Evolutionary conservation across 2,797 vertebrate species (phyloP).

Genomic region (Chaetophractus vellerosus): DNA sequence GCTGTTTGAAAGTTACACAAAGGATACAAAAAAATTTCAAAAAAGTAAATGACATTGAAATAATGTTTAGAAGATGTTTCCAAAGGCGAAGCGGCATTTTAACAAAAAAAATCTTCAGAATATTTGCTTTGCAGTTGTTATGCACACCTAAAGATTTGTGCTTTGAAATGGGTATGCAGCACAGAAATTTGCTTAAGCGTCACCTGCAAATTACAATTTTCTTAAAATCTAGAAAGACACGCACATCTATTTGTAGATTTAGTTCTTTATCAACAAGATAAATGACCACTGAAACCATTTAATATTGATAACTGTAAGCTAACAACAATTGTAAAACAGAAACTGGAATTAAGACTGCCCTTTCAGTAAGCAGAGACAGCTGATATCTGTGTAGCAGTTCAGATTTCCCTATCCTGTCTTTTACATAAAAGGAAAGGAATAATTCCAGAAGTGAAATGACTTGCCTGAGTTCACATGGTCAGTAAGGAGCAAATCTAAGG

Average conservation of each 20-base stretch:
- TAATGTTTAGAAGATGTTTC: background rate
- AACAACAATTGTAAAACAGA: constrained; percentile 27
- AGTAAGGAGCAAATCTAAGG: background rate
- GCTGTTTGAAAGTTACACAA: background rate
- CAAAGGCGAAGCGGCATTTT: constrained; percentile 23
- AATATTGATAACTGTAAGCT: constrained; percentile 54
- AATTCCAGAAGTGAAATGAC: background rate
- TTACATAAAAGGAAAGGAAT: background rate
- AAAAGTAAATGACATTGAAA: constrained; percentile 30
- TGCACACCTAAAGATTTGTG: background rate
- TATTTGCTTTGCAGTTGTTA: background rate
- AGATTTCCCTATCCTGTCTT: background rate
- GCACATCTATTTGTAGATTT: background rate
- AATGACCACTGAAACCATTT: background rate
- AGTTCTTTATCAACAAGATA: background rate
- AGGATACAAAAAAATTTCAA: constrained; percentile 17
- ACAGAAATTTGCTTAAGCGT: background rate
- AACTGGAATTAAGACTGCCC: background rate
- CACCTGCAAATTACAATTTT: constrained; percentile 41
- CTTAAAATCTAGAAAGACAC: constrained; percentile 41
- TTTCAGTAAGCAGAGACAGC: constrained; percentile 23
- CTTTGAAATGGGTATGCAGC: background rate
- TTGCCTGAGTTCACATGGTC: background rate
- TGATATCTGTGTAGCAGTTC: background rate
- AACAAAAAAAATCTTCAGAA: background rate